A percentile compares a stretch with the other conserved stretches of the same genome.
phyloP scores from a whole-genome alignment of 2,888 invertebrate species.

The Orthonychiurus folsomi region DNA sequence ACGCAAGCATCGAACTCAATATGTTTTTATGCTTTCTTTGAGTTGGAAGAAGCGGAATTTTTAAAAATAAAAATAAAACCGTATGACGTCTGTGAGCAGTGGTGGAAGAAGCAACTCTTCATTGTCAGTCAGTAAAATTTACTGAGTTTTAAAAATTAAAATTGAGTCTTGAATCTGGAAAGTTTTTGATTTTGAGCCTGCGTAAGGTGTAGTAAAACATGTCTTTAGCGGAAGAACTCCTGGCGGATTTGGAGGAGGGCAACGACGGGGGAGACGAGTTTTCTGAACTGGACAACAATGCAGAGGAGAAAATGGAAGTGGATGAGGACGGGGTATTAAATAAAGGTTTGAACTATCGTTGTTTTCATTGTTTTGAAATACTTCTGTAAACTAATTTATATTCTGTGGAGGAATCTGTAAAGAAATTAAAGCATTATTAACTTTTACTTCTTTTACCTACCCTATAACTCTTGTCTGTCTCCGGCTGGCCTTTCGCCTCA shows the following conservation, averaged over 20 bases:
- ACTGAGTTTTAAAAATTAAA: neutral
- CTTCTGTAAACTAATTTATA: neutral
- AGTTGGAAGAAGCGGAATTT: neutral
- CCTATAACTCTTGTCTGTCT: no score
- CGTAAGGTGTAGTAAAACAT: no score
- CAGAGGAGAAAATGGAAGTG: neutral
- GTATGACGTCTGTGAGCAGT: neutral
- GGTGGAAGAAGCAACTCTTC: neutral
- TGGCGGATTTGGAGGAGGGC: constrained; percentile 94
- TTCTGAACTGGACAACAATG: neutral
- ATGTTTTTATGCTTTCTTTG: neutral
- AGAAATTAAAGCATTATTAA: no score
- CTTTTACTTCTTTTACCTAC: no score
- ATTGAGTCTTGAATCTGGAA: neutral
- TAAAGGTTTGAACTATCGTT: neutral
- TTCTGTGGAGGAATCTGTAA: no score
- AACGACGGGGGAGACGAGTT: constrained; percentile 45
- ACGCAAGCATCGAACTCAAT: no score
- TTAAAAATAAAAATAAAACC: neutral
- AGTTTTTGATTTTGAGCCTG: no score
- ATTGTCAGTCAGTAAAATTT: neutral
- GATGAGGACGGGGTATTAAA: neutral
- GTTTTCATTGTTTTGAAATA: neutral
- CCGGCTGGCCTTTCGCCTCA: no score
- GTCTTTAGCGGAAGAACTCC: constrained; percentile 94